Evolutionary conservation across 2,113 vertebrate species (phyloP).

Genomic region (Lagopus leucura): DNA sequence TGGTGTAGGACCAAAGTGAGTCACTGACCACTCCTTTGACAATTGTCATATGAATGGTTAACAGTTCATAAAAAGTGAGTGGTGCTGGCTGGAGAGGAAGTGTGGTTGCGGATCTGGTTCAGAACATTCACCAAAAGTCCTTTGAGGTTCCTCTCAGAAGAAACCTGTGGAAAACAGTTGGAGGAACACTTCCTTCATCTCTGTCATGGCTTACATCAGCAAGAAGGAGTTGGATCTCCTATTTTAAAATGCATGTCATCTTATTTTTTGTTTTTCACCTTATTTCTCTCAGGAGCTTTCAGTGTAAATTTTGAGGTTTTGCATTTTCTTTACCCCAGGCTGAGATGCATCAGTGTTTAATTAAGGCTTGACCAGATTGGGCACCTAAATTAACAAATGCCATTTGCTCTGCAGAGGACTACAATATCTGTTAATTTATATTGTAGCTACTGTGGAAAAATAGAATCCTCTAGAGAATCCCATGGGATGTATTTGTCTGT

Average conservation of each 20-base stretch:
- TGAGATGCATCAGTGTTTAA: neutral
- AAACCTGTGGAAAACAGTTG: conserved; percentile 26
- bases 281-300: neutral
- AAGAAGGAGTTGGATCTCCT: conserved; percentile 3
- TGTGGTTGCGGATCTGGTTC: neutral
- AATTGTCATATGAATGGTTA: conserved; percentile 15
- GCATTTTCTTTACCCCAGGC: accelerated
- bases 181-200: neutral
- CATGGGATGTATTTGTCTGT: neutral
- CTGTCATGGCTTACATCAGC: neutral
- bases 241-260: neutral
- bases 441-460: neutral
- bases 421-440: neutral
- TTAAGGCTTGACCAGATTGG: neutral
- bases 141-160: neutral
- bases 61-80: neutral
- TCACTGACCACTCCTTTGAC: neutral
- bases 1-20: neutral
- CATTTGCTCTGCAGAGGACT: neutral
- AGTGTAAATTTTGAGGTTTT: neutral
- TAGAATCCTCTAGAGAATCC: neutral
- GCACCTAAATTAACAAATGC: neutral
- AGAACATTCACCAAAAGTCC: neutral
- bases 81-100: conserved; percentile 14
- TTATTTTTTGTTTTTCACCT: neutral